Evolutionary conservation across 2,797 vertebrate species (phyloP), one percentile per base, ranked within the genome.

Genomic region (Xenentodon cancila): DNA sequence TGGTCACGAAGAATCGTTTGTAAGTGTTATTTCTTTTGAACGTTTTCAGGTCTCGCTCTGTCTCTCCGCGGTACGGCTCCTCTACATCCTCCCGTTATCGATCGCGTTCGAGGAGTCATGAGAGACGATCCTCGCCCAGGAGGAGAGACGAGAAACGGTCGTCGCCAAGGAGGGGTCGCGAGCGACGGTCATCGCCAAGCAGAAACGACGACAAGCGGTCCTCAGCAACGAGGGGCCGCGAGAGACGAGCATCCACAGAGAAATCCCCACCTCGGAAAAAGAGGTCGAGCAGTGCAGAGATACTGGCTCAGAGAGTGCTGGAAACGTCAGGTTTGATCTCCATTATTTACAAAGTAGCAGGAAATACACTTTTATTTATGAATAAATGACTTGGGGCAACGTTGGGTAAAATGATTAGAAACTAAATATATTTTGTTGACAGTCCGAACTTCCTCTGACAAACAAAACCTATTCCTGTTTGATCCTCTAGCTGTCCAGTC

Each of bases 291-390:
- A 86, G 64, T 19, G 84, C 90, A 0, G 92, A 90, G 75, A 89
- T 43, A 25, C 73, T 94, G 34, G 89, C 91, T 0, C 92, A 90
- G 80, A 92, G 85, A 50, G 75, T 94, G 1, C 82, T 94, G 59
- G 73, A 92, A 68, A 89, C 87, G 27, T 73, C 93, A 86, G 90
- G 92, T 94, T 57, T 25, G 82, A 6, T 4, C 7, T 37, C 3
- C 4, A n/a, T 2, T 5, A 1, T 21, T 45, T 15, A 17, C n/a
- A 32, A 18, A 21, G 5, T 20, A 1, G 13, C 13, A 21, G 18
- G 25, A 25, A 25, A 25, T 25, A 25, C 25, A 25, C 25, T 30
- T 30, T 30, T 30, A 25, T 25, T 25, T 25, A 3, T 25, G 25
- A 25, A 25, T n/a, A 25, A 25, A 25, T 25, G 25, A 25, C 25